Evolutionary conservation across 2,888 invertebrate species (phyloP).

Genomic region (Thyatira batis): DNA sequence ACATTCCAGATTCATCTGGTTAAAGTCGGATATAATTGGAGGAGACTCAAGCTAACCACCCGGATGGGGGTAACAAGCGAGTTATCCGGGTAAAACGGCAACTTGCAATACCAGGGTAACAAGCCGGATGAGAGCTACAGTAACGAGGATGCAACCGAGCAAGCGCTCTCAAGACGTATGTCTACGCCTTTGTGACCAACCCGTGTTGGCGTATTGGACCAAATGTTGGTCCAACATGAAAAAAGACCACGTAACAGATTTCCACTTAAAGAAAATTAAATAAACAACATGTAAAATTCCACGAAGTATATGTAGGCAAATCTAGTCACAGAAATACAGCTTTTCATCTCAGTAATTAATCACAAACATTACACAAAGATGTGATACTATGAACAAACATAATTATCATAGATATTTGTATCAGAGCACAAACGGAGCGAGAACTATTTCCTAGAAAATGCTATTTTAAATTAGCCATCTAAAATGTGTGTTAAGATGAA

Average conservation of each 20-base stretch:
- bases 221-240: constrained; percentile 11
- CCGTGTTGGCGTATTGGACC: constrained; percentile 21
- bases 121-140: constrained; percentile 36
- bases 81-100: constrained; percentile 54
- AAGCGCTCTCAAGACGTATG: constrained; percentile 43
- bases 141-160: constrained; percentile 61
- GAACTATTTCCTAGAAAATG: constrained; percentile 21
- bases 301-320: constrained; percentile 20
- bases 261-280: no score
- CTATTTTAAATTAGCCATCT: constrained; percentile 6
- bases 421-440: constrained; percentile 16
- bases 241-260: no score
- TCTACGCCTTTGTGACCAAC: not conserved
- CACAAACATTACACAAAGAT: constrained; percentile 34
- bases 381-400: constrained; percentile 15
- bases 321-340: constrained; percentile 16
- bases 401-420: constrained; percentile 31
- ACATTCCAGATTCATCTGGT: constrained; percentile 59
- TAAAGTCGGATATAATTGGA: constrained; percentile 76
- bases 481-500: not conserved
- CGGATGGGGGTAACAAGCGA: constrained; percentile 72
- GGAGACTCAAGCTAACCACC: constrained; percentile 74
- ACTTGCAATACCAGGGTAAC: constrained; percentile 46
- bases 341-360: constrained; percentile 38
- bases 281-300: constrained; percentile 33